Conservation (phyloP, 2,113 vertebrate species). For the Scartelaos histophorus region DNA sequence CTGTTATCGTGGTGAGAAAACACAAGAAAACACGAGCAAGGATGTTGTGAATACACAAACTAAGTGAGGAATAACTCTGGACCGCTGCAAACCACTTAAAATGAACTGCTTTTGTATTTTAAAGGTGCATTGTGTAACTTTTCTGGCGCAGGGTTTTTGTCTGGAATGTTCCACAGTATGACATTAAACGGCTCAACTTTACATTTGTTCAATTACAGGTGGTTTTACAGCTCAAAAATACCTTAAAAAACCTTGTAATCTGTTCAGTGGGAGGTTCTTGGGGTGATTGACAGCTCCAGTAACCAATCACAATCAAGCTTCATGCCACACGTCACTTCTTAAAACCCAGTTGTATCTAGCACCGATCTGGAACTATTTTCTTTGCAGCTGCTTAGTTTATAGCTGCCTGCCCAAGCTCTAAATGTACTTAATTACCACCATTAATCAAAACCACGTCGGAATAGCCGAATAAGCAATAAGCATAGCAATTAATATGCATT, state of each 20-base stretch:
- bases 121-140: too few relatives aligned
- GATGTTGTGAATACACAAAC: too few relatives aligned
- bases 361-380: constrained; percentile 7
- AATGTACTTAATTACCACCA: constrained; percentile 2
- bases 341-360: neutral
- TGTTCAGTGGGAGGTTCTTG: neutral
- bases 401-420: constrained; percentile 6
- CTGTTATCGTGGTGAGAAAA: too few relatives aligned
- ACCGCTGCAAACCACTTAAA: too few relatives aligned
- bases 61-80: too few relatives aligned
- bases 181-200: too few relatives aligned
- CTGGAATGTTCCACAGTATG: too few relatives aligned
- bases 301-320: constrained; percentile 1
- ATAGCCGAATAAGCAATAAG: constrained; percentile 11
- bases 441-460: constrained; percentile 7
- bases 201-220: too few relatives aligned
- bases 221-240: too few relatives aligned
- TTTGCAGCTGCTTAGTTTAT: constrained; percentile 5
- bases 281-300: neutral
- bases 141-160: too few relatives aligned
- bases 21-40: neutral
- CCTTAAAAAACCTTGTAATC: neutral
- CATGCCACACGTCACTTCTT: neutral
- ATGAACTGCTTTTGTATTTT: too few relatives aligned
- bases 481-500: constrained; percentile 3